Conservation (phyloP, 1,140 invertebrate genomes). For the Drosophila pandora region DNA sequence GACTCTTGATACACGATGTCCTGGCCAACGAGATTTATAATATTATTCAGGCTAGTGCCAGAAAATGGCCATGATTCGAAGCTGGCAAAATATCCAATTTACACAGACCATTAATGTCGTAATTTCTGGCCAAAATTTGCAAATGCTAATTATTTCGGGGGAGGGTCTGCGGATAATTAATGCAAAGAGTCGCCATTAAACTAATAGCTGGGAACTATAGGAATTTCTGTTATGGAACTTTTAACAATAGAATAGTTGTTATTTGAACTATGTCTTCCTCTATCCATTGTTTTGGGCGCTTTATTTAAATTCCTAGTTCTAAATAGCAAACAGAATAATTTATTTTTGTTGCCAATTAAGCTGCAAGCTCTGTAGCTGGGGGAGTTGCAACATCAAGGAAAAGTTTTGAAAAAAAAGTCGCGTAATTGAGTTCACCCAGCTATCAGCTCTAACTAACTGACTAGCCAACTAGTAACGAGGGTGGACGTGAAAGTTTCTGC, state of each 20-base stretch:
- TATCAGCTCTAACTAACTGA: slow-evolving; percentile 40
- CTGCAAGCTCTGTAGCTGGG: slow-evolving; percentile 15
- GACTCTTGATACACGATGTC: background rate
- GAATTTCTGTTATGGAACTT: background rate
- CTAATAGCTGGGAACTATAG: slow-evolving; percentile 26
- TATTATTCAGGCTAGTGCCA: too few relatives aligned
- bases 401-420: slow-evolving; percentile 38
- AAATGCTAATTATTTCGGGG: slow-evolving; percentile 30
- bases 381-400: background rate
- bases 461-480: slow-evolving; percentile 11
- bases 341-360: slow-evolving; percentile 18
- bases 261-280: background rate
- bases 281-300: too few relatives aligned
- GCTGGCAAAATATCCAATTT: slow-evolving; percentile 14
- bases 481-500: slow-evolving; percentile 21
- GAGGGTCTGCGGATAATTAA: slow-evolving; percentile 19
- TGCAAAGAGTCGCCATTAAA: slow-evolving; percentile 26
- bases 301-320: too few relatives aligned
- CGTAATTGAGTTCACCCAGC: slow-evolving; percentile 65
- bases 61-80: background rate
- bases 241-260: background rate
- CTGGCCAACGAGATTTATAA: background rate
- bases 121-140: slow-evolving; percentile 12
- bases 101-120: slow-evolving; percentile 20
- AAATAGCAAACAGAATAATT: too few relatives aligned